phyloP scores from a whole-genome alignment of 1,140 invertebrate genomes.

The Meteorus sp. region DNA sequence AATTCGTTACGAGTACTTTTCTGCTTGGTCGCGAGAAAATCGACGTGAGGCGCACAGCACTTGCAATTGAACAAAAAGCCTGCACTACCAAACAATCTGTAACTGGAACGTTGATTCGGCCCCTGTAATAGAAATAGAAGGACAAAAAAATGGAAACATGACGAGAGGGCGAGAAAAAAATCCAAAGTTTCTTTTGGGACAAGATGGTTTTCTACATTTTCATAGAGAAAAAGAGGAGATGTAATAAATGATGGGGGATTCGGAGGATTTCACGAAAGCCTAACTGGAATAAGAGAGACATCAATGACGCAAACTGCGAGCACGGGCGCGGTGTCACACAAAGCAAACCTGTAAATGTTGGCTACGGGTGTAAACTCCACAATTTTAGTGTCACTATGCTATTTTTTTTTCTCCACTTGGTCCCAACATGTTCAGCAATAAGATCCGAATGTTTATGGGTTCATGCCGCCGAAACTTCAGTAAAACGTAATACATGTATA shows the following conservation, averaged over 20 bases:
- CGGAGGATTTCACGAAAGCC: constrained; percentile 48
- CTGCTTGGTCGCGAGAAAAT: constrained; percentile 37
- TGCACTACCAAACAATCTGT: not conserved
- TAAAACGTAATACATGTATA: constrained; percentile 42
- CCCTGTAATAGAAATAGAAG: too few species aligned
- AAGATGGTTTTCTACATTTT: too few species aligned
- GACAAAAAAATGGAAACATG: too few species aligned
- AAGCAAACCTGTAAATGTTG: constrained; percentile 46
- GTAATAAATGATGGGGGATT: constrained; percentile 25
- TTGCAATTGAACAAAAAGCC: constrained; percentile 7
- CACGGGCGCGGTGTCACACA: constrained; percentile 31
- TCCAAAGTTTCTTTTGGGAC: not conserved
- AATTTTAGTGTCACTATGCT: constrained; percentile 54
- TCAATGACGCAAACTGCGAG: constrained; percentile 46
- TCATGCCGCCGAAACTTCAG: constrained; percentile 42
- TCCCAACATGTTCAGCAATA: constrained; percentile 27
- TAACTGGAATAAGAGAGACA: constrained; percentile 58
- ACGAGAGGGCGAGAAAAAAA: too few species aligned
- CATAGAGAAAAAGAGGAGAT: constrained; percentile 31
- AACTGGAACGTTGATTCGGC: not conserved
- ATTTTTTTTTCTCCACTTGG: constrained; percentile 29
- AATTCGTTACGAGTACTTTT: constrained; percentile 48
- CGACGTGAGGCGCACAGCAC: constrained; percentile 12
- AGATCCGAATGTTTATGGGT: constrained; percentile 46
- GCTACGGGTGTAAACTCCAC: constrained; percentile 52